Base-by-base conservation (phyloP, 1,140 invertebrate genomes). In the Brachionus sp. region DNA sequence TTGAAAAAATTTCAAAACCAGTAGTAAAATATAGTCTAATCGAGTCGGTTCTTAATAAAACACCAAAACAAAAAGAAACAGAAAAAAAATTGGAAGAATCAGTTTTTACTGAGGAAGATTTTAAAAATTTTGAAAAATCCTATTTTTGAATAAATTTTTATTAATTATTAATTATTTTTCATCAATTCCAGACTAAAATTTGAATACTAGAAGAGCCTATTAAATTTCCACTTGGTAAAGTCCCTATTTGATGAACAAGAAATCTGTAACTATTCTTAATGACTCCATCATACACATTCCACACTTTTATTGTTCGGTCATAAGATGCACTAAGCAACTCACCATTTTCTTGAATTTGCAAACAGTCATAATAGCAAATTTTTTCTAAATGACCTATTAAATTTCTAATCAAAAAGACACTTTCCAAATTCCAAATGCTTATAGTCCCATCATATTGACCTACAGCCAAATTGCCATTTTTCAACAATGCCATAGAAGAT, bases 101-200 rank as follows among this genome's bases (percentile, higher is more conserved):
- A 12, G 77, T 80, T 5, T 80, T 80, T 80, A 80, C 46, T 3
- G 77, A 80, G 25, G 77, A 80, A 57, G 77, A 80, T 57, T 80
- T 80, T 42, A 80, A 80, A 57, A 66, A 80, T 57, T 80, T 80
- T 80, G 77, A 80, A 57, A 80, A 80, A 80, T 39, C 77, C 25
- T 80, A 80, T 62, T 80, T 80, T 44, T 42, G 57, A 29, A 77
- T 37, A 75, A 75, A 75, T 5, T 35, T 23, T 19, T 12, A 19
- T 25, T 12, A 70, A 70, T 70, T 70, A 53, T n/a, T 0, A 16
- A 2, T 53, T 53, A 53, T 53, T 53, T 16, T n/a, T 53, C n/a
- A 16, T 53, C 7, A 53, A 53, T 53, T 53, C 50, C 50, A 53
- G 13, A 53, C n/a, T 16, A 53, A 53, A 23, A 53, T 53, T 53